phyloP scores from a whole-genome alignment of 1,140 invertebrate genomes.

The Papilio machaon region DNA sequence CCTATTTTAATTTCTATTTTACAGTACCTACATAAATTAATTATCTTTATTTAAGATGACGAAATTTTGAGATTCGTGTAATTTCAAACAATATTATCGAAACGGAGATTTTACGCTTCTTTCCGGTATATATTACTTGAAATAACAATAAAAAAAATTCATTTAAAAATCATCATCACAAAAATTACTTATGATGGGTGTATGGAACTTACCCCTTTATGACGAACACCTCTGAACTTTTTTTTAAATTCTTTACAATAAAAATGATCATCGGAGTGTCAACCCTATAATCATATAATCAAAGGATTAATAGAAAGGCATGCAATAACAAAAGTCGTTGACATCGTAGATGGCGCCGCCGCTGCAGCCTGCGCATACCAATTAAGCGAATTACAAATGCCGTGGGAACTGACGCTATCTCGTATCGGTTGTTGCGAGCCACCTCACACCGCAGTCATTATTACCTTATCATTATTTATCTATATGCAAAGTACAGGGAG shows the following conservation, averaged over 20 bases:
- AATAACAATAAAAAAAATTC: neutral
- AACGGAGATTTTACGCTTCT: neutral
- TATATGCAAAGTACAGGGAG: neutral
- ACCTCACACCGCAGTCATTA: neutral
- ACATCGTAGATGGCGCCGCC: slow-evolving; percentile 47
- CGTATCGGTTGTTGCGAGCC: neutral
- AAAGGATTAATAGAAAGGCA: slow-evolving; percentile 53
- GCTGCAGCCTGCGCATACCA: slow-evolving; percentile 58
- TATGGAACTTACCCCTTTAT: neutral
- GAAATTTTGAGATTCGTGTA: neutral
- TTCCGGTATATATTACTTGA: neutral
- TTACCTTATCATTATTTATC: slow-evolving; percentile 5
- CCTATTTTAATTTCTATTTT: neutral
- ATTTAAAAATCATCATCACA: neutral
- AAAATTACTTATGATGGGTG: neutral
- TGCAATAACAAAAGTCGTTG: slow-evolving; percentile 52
- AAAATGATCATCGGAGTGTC: neutral
- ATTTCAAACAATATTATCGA: neutral
- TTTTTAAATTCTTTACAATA: neutral
- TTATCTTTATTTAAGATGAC: too few species aligned
- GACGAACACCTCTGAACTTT: neutral
- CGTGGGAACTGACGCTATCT: slow-evolving; percentile 49
- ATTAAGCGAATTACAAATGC: slow-evolving; percentile 56
- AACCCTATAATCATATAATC: slow-evolving; percentile 4
- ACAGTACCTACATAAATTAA: too few species aligned